Evolutionary conservation across 2,113 vertebrate genomes (phyloP).

Genomic region (Mus pahari): DNA sequence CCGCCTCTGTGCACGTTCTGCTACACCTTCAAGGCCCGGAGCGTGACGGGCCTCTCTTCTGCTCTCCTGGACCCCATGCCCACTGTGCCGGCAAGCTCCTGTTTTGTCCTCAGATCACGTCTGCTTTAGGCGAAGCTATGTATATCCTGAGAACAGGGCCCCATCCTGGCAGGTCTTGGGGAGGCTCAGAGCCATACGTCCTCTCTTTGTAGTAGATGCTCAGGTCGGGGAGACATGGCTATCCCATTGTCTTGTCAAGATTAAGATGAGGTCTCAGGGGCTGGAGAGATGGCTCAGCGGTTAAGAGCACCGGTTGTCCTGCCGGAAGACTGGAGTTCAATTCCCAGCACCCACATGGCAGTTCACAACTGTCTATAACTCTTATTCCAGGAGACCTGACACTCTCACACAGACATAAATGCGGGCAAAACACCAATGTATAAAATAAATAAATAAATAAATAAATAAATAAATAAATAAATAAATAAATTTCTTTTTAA

Average conservation of each 20-base stretch:
- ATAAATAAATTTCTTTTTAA: too few relatives aligned
- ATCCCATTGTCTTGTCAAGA: not conserved
- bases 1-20: not conserved
- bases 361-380: too few relatives aligned
- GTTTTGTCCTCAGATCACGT: not conserved
- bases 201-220: not conserved
- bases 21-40: too few relatives aligned
- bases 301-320: too few relatives aligned
- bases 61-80: not conserved
- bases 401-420: too few relatives aligned
- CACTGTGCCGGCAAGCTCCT: not conserved
- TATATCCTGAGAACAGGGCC: not conserved
- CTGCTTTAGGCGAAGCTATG: not conserved
- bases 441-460: too few relatives aligned
- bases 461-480: too few relatives aligned
- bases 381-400: too few relatives aligned
- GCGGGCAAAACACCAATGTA: too few relatives aligned
- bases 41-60: not conserved
- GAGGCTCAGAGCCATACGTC: not conserved
- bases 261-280: not conserved
- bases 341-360: too few relatives aligned
- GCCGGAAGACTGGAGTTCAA: too few relatives aligned
- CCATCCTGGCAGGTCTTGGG: not conserved
- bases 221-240: not conserved
- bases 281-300: not conserved